Percentiles rank a stretch among this genome's conserved stretches.
phyloP scores from a whole-genome alignment of 2,113 vertebrate genomes.

The Nerophis lumbriciformis region DNA sequence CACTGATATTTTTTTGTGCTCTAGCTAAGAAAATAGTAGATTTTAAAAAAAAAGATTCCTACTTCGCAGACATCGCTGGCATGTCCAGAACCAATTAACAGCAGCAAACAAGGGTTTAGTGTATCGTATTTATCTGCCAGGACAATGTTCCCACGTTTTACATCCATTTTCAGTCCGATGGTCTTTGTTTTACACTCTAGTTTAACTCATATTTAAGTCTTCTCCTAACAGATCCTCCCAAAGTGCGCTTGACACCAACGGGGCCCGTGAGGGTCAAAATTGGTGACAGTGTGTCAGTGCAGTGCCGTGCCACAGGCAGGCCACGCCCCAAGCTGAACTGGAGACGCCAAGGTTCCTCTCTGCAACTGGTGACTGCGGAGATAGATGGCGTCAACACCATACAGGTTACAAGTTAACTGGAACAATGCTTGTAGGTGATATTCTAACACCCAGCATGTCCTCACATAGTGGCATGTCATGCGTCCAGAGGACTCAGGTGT shows the following conservation, averaged over 20 bases:
- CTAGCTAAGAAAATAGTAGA: too few species aligned
- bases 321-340: conserved; percentile 80
- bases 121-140: too few species aligned
- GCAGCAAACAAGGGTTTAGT: too few species aligned
- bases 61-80: too few species aligned
- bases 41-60: too few species aligned
- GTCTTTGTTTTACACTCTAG: neutral
- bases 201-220: neutral
- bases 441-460: neutral
- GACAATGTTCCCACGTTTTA: too few species aligned
- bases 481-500: conserved; percentile 76
- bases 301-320: conserved; percentile 79
- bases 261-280: conserved; percentile 75
- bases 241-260: conserved; percentile 75
- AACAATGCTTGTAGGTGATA: neutral
- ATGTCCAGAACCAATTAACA: too few species aligned
- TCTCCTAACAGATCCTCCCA: conserved; percentile 75
- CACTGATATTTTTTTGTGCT: too few species aligned
- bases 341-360: conserved; percentile 74
- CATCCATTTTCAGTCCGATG: neutral
- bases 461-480: conserved; percentile 70
- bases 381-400: conserved; percentile 67
- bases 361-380: conserved; percentile 66
- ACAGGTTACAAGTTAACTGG: conserved; percentile 21
- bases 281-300: conserved; percentile 78